Percentiles rank a stretch among this genome's conserved stretches.
Evolutionary conservation across 1,140 invertebrate species (phyloP).

Genomic region (Eulimnadia texana): DNA sequence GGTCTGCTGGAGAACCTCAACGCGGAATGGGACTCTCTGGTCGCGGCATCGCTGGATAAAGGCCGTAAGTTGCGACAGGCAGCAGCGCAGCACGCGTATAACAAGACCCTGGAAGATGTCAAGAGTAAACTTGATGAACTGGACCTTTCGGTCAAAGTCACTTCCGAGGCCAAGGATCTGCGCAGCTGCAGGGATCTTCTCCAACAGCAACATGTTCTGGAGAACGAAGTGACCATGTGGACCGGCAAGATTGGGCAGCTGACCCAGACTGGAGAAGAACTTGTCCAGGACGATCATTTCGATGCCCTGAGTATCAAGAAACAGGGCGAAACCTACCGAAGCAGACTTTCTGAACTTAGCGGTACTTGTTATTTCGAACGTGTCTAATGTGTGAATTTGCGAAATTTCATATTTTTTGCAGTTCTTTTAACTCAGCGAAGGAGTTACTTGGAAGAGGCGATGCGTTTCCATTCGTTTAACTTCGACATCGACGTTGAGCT

Average conservation of each 20-base stretch:
- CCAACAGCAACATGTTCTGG: slow-evolving; percentile 68
- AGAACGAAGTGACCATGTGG: slow-evolving; percentile 63
- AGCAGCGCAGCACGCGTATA: slow-evolving; percentile 57
- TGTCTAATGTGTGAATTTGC: neutral
- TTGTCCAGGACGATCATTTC: slow-evolving; percentile 86
- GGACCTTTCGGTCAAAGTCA: slow-evolving; percentile 36
- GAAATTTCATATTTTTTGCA: slow-evolving; percentile 26
- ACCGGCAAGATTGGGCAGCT: slow-evolving; percentile 60
- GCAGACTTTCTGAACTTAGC: slow-evolving; percentile 31
- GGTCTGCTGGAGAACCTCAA: slow-evolving; percentile 49
- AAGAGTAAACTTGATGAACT: slow-evolving; percentile 57
- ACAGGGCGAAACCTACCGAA: slow-evolving; percentile 57
- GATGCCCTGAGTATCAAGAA: slow-evolving; percentile 72
- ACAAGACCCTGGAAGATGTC: slow-evolving; percentile 59
- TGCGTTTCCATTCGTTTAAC: slow-evolving; percentile 81
- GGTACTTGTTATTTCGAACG: slow-evolving; percentile 1
- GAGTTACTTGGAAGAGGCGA: slow-evolving; percentile 68
- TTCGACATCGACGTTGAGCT: slow-evolving; percentile 86
- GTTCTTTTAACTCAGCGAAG: slow-evolving; percentile 41
- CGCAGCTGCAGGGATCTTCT: slow-evolving; percentile 74
- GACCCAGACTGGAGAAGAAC: slow-evolving; percentile 61
- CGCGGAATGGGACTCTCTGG: slow-evolving; percentile 52
- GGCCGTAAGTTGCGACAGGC: slow-evolving; percentile 66
- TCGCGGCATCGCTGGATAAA: slow-evolving; percentile 60
- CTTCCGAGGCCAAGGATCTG: slow-evolving; percentile 67